phyloP scores from a whole-genome alignment of 2,888 invertebrate genomes.

The Cordylochernes scorpioides region DNA sequence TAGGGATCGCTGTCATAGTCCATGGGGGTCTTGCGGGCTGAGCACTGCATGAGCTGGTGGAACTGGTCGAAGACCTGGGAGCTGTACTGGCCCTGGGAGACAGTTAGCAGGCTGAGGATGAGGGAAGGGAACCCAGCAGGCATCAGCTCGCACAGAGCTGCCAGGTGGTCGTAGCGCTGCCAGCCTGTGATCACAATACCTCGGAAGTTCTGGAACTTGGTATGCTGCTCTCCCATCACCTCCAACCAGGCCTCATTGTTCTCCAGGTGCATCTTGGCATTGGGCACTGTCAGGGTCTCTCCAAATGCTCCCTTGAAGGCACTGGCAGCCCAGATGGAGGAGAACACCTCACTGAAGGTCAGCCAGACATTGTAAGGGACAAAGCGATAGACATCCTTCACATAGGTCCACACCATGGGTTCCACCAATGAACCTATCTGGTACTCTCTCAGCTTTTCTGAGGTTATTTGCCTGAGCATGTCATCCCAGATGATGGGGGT shows the following conservation, averaged over 20 bases:
- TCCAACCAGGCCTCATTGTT: slow-evolving; percentile 41
- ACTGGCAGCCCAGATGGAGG: slow-evolving; percentile 41
- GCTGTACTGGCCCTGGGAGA: slow-evolving; percentile 25
- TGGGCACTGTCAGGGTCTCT: slow-evolving; percentile 37
- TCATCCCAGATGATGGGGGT: slow-evolving; percentile 51
- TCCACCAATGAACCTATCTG: slow-evolving; percentile 37
- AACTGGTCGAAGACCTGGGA: slow-evolving; percentile 8
- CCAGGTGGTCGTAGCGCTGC: slow-evolving; percentile 21
- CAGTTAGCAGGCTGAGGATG: slow-evolving; percentile 16
- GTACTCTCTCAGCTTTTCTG: slow-evolving; percentile 30
- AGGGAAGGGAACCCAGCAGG: slow-evolving; percentile 18
- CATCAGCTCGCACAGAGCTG: slow-evolving; percentile 19
- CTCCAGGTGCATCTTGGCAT: slow-evolving; percentile 37
- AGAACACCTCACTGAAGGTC: slow-evolving; percentile 38
- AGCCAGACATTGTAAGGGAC: slow-evolving; percentile 31
- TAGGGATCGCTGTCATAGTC: slow-evolving; percentile 32
- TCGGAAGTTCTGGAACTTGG: slow-evolving; percentile 13
- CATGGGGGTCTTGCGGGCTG: slow-evolving; percentile 3
- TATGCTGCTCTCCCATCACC: slow-evolving; percentile 17
- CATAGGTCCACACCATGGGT: slow-evolving; percentile 56
- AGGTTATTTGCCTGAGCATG: slow-evolving; percentile 38
- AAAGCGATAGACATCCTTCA: slow-evolving; percentile 35
- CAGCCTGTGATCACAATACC: slow-evolving; percentile 19
- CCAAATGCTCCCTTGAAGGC: slow-evolving; percentile 50
- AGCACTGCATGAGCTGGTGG: slow-evolving; percentile 12